These are phyloP conservation scores for Mechanitis messenoides DNA, from an alignment of 2,888 invertebrate genomes.

Conservation along the genomic window DNA sequence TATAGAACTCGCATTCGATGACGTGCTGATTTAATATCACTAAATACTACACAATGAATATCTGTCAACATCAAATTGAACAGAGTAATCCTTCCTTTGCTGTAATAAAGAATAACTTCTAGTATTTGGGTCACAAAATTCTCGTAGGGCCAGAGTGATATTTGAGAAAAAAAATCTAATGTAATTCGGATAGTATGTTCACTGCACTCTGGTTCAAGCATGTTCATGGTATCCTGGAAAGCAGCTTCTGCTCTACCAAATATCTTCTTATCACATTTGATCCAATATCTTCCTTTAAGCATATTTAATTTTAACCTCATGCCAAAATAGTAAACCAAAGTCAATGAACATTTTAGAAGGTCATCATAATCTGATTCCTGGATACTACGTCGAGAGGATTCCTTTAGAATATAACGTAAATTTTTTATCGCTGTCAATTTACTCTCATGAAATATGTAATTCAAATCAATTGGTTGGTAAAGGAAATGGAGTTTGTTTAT, in stretches of 20 bases:
- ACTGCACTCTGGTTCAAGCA: constrained; percentile 47
- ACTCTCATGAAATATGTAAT: constrained; percentile 33
- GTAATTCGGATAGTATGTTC: constrained; percentile 47
- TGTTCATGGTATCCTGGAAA: constrained; percentile 47
- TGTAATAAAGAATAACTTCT: constrained; percentile 49
- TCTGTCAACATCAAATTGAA: constrained; percentile 54
- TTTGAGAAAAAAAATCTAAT: constrained; percentile 45
- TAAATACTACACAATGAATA: constrained; percentile 46
- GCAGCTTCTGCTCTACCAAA: constrained; percentile 46
- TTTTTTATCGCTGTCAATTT: constrained; percentile 45
- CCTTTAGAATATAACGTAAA: constrained; percentile 38
- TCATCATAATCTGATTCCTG: constrained; percentile 46
- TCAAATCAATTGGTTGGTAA: constrained; percentile 46
- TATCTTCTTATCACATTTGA: constrained; percentile 40
- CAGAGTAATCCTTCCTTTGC: constrained; percentile 43
- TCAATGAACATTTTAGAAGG: constrained; percentile 46
- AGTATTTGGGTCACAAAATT: constrained; percentile 51
- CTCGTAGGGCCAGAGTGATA: constrained; percentile 49
- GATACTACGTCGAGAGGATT: constrained; percentile 32
- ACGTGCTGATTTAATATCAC: constrained; percentile 51
- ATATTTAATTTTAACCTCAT: constrained; percentile 50
- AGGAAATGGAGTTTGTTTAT: constrained; percentile 37
- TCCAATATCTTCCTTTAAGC: constrained; percentile 37
- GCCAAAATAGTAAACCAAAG: constrained; percentile 52
- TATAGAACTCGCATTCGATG: constrained; percentile 69